Conservation (phyloP, 2,797 vertebrate species). For the Borostomias antarcticus region DNA sequence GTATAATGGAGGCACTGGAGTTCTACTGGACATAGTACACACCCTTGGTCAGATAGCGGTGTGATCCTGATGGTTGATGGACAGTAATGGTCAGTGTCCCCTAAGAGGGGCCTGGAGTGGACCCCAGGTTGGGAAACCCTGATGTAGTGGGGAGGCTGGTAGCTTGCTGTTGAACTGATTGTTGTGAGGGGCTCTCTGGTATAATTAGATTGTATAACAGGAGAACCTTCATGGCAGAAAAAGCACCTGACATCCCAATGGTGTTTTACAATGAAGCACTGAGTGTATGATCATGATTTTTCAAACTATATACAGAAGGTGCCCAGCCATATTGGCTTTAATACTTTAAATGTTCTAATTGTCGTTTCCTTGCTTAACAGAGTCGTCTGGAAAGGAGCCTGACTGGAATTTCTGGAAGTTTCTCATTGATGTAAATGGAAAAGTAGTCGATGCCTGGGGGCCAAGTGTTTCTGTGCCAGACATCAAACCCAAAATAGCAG, state of each 20-base stretch:
- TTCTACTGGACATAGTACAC: too few species aligned
- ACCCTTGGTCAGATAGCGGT: too few species aligned
- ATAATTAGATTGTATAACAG: too few species aligned
- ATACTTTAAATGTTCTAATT: background rate
- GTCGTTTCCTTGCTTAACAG: constrained; percentile 61
- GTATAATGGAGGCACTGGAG: too few species aligned
- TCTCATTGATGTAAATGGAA: constrained; percentile 87
- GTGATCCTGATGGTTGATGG: too few species aligned
- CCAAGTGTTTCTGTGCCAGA: constrained; percentile 85
- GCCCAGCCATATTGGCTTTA: background rate
- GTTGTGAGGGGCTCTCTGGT: too few species aligned
- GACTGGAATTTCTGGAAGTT: constrained; percentile 99
- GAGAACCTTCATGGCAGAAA: too few species aligned
- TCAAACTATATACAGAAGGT: background rate
- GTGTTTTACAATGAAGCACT: background rate
- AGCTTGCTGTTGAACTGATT: background rate
- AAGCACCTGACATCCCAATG: background rate
- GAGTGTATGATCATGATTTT: too few species aligned
- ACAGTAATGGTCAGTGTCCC: too few species aligned
- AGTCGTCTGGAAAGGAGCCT: constrained; percentile 87
- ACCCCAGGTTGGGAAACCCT: too few species aligned
- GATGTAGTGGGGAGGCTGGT: background rate
- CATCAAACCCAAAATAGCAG: constrained; percentile 83
- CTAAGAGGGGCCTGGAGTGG: too few species aligned
- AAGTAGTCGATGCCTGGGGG: constrained; percentile 89